Conservation (phyloP, 2,113 vertebrate genomes). For the Albula glossodonta region DNA sequence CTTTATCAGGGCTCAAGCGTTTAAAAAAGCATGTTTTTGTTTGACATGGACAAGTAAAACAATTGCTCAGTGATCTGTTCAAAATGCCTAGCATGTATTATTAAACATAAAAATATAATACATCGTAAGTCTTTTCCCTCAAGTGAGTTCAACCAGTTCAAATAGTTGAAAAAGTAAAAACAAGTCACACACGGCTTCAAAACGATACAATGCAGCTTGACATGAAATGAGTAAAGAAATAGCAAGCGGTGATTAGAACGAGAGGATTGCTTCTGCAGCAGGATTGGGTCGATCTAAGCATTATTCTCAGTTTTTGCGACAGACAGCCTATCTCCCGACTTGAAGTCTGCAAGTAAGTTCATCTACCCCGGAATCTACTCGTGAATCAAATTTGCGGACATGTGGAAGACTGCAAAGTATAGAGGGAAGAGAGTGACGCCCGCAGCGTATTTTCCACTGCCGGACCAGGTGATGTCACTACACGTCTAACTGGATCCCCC, state of each 20-base stretch:
- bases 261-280: background rate
- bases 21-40: too few species aligned
- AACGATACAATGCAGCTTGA: too few species aligned
- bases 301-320: background rate
- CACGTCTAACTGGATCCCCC: constrained; percentile 26
- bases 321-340: background rate
- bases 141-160: too few species aligned
- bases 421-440: constrained; percentile 33
- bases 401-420: constrained; percentile 16
- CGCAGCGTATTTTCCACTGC: constrained; percentile 43
- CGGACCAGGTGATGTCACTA: constrained; percentile 63
- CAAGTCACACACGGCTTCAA: too few species aligned
- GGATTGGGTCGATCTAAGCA: background rate
- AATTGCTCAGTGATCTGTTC: too few species aligned
- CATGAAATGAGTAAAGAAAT: background rate
- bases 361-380: background rate
- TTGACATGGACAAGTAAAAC: too few species aligned
- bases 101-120: too few species aligned
- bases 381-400: constrained; percentile 28
- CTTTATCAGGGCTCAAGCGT: too few species aligned
- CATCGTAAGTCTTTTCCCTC: too few species aligned
- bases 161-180: too few species aligned
- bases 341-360: background rate
- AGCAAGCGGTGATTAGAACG: background rate
- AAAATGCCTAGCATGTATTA: too few species aligned